phyloP scores from a whole-genome alignment of 2,113 vertebrate species.

The Otis tarda region DNA sequence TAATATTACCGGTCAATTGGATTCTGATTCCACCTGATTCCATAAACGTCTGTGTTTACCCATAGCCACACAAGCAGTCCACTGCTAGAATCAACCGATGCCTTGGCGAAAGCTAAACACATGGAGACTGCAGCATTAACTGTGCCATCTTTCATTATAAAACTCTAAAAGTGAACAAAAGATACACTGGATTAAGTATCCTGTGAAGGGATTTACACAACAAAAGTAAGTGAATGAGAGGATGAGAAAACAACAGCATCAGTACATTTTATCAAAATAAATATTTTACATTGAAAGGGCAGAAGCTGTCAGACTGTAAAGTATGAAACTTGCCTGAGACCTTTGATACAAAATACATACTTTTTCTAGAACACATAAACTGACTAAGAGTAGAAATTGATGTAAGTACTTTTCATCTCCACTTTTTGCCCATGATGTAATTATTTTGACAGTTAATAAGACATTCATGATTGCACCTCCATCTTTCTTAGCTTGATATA shows the following conservation, averaged over 20 bases:
- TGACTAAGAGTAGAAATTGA: conserved; percentile 1
- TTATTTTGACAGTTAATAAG: conserved; percentile 43
- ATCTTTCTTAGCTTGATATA: conserved; percentile 25
- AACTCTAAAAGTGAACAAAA: not conserved
- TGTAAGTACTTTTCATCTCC: conserved; percentile 31
- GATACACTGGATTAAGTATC: not conserved
- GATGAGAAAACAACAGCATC: not conserved
- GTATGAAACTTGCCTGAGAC: not conserved
- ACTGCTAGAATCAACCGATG: not conserved
- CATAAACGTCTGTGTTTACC: not conserved
- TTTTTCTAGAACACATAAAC: not conserved
- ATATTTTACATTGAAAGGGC: not conserved
- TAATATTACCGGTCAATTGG: not conserved
- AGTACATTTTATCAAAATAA: not conserved
- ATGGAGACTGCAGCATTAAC: not conserved
- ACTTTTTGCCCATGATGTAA: conserved; percentile 31
- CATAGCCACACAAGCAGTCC: not conserved
- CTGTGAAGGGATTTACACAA: not conserved
- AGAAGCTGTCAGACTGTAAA: not conserved
- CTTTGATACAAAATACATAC: not conserved
- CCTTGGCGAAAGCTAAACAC: not conserved
- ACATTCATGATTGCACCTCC: not conserved
- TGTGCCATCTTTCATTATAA: not conserved
- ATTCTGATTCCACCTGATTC: not conserved
- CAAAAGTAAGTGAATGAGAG: not conserved